Evolutionary conservation across 2,113 vertebrate genomes (phyloP).

Genomic region (Gallinago media): DNA sequence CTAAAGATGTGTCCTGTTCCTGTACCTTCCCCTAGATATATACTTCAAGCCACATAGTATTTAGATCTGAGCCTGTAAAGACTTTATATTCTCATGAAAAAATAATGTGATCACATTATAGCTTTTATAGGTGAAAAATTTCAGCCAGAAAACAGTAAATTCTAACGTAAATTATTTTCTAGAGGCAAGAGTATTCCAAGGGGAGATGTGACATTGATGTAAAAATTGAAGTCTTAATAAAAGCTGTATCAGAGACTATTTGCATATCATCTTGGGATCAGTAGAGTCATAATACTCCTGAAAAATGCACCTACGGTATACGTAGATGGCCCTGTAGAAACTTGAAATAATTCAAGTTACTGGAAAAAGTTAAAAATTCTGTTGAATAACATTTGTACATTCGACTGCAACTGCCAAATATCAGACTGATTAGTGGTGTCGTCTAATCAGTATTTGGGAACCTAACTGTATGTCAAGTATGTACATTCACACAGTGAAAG

Average conservation of each 20-base stretch:
- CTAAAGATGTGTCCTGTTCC: not conserved
- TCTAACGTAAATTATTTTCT: slow-evolving; percentile 1
- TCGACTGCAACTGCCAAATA: not conserved
- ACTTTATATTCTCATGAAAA: slow-evolving; percentile 44
- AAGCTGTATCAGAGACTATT: not conserved
- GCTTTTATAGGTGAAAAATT: not conserved
- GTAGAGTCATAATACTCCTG: not conserved
- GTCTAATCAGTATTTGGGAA: not conserved
- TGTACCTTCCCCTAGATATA: not conserved
- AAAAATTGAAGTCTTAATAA: not conserved
- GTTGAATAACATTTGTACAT: not conserved
- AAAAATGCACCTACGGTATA: not conserved
- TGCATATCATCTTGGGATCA: not conserved
- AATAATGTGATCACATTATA: slow-evolving; percentile 14
- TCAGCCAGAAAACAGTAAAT: not conserved
- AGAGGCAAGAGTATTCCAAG: not conserved
- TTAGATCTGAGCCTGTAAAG: not conserved
- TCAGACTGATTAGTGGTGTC: not conserved
- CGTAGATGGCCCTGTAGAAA: rapidly evolving
- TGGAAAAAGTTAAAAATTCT: not conserved
- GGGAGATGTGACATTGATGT: not conserved
- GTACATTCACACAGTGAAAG: not conserved
- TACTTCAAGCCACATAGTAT: not conserved
- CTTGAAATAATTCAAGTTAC: not conserved
- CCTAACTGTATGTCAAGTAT: not conserved